phyloP scores from a whole-genome alignment of 1,140 invertebrate genomes.

The Sesamia nonagrioides region DNA sequence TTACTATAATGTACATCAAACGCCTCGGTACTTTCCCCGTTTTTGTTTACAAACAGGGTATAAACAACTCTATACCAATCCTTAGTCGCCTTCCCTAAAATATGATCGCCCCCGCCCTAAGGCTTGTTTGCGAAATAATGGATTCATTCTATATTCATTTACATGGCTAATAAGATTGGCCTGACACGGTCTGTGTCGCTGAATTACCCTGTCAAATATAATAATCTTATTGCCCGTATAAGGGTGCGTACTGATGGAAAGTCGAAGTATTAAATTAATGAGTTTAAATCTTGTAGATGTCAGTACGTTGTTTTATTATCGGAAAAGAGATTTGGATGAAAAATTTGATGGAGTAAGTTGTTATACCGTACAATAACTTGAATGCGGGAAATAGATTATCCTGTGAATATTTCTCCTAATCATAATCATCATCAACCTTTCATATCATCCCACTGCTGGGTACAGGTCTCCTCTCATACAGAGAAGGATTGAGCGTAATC shows the following conservation, averaged over 20 bases:
- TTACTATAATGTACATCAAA: too few species aligned
- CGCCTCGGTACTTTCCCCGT: too few species aligned
- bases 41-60: neutral
- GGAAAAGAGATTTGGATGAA: neutral
- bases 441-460: too few species aligned
- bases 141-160: constrained; percentile 88
- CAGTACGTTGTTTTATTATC: constrained; percentile 14
- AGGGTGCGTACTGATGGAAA: constrained; percentile 34
- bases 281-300: constrained; percentile 23
- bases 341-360: neutral
- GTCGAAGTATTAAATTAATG: constrained; percentile 19
- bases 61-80: constrained; percentile 65
- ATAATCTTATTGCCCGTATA: constrained; percentile 68
- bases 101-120: constrained; percentile 76
- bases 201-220: constrained; percentile 84
- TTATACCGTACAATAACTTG: neutral
- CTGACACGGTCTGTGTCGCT: constrained; percentile 75
- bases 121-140: constrained; percentile 87
- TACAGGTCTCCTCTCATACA: too few species aligned
- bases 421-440: too few species aligned
- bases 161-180: constrained; percentile 85
- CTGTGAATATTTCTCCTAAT: too few species aligned
- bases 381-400: too few species aligned
- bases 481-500: too few species aligned
- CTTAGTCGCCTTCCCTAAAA: constrained; percentile 73